Evolutionary conservation across 1,140 invertebrate genomes (phyloP), one percentile per base, ranked within the genome.

Genomic region (Leptopilina clavipes): DNA sequence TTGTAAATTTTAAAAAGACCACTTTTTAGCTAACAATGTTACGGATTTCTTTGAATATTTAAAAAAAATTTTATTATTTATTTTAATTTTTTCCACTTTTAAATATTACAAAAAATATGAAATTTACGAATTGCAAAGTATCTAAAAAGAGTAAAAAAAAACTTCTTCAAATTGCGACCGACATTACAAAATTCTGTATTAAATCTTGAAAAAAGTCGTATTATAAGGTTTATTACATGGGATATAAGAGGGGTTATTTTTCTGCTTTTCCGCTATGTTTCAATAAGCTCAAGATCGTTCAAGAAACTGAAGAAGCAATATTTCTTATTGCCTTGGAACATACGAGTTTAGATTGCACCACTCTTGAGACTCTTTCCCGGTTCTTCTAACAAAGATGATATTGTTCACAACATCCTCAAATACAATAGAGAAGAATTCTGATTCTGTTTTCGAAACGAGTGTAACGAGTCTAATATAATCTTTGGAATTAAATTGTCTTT

Each of bases 231-330:
- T 59, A 31, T 59, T 59, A 59, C 56, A 10, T 59, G 3, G 22
- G 56, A 59, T 25, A 59, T 25, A 25, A 25, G 22, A 59, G 19
- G 19, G 56, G 56, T 59, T 59, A 59, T 59, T 59, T 59, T 25
- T 59, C 56, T 59, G 56, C 22, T 74, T 73, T 19, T 71, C 19
- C 7, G 18, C 54, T 37, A 31, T 45, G 56, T 75, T 71, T 70
- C 81, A 86, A 85, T 86, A 84, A 84, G 74, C 73, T 75, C 76
- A 80, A 79, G 77, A 82, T 78, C 78, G 79, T 79, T 77, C 80
- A 65, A 31, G 56, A 75, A 82, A 73, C 54, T 74, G 80, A 76
- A 83, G 80, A 82, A 85, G 82, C 83, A 86, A 86, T 85, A 86
- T 82, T 85, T 85, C 81, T 84, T 79, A 81, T 77, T 76, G 81